phyloP scores from a whole-genome alignment of 2,797 vertebrate species.

The Manis crassicaudata region DNA sequence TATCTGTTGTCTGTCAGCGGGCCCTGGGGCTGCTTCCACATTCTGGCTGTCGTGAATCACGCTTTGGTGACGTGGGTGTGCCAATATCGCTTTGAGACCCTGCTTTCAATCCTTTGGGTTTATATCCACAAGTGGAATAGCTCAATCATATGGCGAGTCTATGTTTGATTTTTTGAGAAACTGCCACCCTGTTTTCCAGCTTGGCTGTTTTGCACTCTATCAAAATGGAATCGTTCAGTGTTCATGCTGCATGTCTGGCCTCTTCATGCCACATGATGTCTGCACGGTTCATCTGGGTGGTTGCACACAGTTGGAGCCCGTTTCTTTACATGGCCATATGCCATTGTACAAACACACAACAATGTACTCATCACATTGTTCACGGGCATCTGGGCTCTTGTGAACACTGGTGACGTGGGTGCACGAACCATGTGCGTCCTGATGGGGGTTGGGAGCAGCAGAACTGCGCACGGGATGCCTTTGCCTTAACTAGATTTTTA shows the following conservation, averaged over 20 bases:
- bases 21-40: background rate
- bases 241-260: fast-evolving
- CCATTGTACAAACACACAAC: fast-evolving
- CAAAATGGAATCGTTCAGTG: background rate
- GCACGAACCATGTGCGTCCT: too few species aligned
- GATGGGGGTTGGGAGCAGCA: too few species aligned
- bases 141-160: background rate
- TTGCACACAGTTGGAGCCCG: background rate
- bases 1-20: fast-evolving
- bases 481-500: background rate
- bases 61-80: fast-evolving
- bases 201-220: too few species aligned
- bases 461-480: fast-evolving
- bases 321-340: fast-evolving
- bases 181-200: fast-evolving
- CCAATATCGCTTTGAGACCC: too few species aligned
- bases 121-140: fast-evolving
- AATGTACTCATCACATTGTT: fast-evolving
- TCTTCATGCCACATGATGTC: fast-evolving
- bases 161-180: background rate
- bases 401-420: too few species aligned
- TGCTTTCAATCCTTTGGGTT: too few species aligned
- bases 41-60: background rate
- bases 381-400: fast-evolving
- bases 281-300: fast-evolving